Evolutionary conservation across 2,888 invertebrate genomes (phyloP).

Genomic region (Xanthia togata): DNA sequence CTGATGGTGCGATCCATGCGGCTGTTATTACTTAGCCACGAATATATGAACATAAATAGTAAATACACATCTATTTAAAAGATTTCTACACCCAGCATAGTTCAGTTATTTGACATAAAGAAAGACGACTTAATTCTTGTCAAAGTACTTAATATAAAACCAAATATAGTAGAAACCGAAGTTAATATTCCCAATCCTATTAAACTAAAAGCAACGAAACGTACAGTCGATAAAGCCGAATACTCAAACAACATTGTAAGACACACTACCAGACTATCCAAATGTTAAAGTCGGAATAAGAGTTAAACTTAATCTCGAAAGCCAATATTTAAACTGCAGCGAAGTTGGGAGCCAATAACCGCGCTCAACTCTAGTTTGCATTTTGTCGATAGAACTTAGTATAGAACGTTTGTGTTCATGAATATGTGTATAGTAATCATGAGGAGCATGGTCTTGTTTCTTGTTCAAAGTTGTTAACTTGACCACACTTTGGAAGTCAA

Average conservation of each 20-base stretch:
- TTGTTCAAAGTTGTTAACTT: constrained; percentile 11
- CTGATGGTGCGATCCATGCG: too few species aligned
- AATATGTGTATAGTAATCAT: constrained; percentile 33
- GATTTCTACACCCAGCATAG: background rate
- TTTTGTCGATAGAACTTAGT: constrained; percentile 36
- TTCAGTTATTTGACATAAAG: background rate
- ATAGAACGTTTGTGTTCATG: constrained; percentile 35
- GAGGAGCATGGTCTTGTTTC: constrained; percentile 17
- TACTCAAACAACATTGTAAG: constrained; percentile 40
- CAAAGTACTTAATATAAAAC: background rate
- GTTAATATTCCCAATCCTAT: constrained; percentile 16
- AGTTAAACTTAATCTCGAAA: constrained; percentile 55
- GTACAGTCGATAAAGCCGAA: constrained; percentile 23
- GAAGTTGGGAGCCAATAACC: constrained; percentile 59
- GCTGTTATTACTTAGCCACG: too few species aligned
- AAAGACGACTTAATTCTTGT: background rate
- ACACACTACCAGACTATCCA: constrained; percentile 18
- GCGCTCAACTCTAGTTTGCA: constrained; percentile 52
- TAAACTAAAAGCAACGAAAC: background rate
- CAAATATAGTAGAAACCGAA: background rate
- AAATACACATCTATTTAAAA: background rate
- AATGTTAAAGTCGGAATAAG: constrained; percentile 36
- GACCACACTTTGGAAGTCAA: constrained; percentile 24
- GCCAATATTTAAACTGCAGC: constrained; percentile 64
- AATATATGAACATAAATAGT: background rate